Base-by-base conservation (phyloP, 2,888 invertebrate genomes). In the Teleogryllus oceanicus region DNA sequence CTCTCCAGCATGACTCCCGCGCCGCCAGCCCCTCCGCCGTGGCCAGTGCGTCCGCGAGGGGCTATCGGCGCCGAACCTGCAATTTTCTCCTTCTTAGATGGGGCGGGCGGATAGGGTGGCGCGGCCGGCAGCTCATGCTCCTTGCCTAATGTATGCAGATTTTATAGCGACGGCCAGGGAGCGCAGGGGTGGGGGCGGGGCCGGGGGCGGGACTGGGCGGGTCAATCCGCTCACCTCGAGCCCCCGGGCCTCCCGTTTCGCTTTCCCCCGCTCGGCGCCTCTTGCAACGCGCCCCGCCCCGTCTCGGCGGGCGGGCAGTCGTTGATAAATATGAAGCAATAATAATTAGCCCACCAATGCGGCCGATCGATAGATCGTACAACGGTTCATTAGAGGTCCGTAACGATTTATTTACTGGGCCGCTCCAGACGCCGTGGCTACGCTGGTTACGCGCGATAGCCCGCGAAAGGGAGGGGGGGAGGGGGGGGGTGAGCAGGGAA, bases 11-110 rank as follows among this genome's bases (percentile, higher is more conserved):
- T 1, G 1, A 1, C 37, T 37, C 37, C 37, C 37, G 5, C 37
- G 5, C 37, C 37, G 37, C 37, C 37, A 8, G 21, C 21, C 21
- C 21, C 21, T 21, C 21, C 24, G 37, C 37, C 37, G 37, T 37
- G 5, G 37, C 1, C 37, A 5, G 37, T 37, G 37, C 37, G 37
- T 37, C 37, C 37, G 37, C 62, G n/a, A 62, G 16, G 13, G 62
- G 62, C 62, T 62, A 62, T 62, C 62, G n/a, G n/a, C 62, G 62
- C n/a, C n/a, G 62, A 62, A 62, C 62, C 62, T 18, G 62, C 62
- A 62, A 62, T 62, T 62, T 62, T 62, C 62, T 62, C 62, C 62
- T 18, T n/a, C n/a, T 62, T 62, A 62, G 62, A 62, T 62, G 62
- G 11, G 62, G 62, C 62, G 13, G 62, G 13, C 62, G 62, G 62